Evolutionary conservation across 2,113 vertebrate genomes (phyloP), one percentile per base, ranked within the genome.

Genomic region (Microcebus ravelobensis): DNA sequence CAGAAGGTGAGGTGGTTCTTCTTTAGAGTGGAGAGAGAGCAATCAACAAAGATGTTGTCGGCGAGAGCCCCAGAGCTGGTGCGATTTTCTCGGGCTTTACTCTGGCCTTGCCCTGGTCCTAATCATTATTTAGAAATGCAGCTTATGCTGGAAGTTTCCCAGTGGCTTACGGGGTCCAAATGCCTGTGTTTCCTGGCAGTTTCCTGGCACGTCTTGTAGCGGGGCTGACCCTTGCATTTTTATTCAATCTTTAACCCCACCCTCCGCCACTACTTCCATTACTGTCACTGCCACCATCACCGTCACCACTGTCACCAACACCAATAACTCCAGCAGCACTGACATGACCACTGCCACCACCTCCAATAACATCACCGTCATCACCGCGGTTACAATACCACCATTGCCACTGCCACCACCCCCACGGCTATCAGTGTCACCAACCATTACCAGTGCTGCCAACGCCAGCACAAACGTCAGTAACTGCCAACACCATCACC

Each of bases 1-100:
- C 97, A 95, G 95, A 90, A 90, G 82, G 94, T 87, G 95, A 97
- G 96, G 97, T 68, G 39, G 89, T 93, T 98, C 97, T 97, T 97
- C 98, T 95, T 97, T 74, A 36, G 91, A 95, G 97, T 57, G 63
- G 97, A 95, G 96, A 97, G 96, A 97, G 97, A 96, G 96, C 82
- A 97, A 94, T 98, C 97, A 68, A 27, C 81, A 95, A 96, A 98
- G 97, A 97, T 85, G 73, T 50, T 97, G 94, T 96, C 80, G 48
- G 96, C 18, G 89, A 36, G 31, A 97, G 84, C 84, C 83, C 83
- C 34, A 59, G 94, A 96, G 96, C 57, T 87, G 76, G 91, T 0
- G 15, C 59, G 95, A 34, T 96, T 96, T 97, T 81, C 87, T 87
- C n/a, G 17, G 95, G 95, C 86, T 82, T 95, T 92, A 14, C 80